Conservation (phyloP, 30 jellyfish, hydroid and myxozoan genomes). For the Hydractinia echinata region DNA sequence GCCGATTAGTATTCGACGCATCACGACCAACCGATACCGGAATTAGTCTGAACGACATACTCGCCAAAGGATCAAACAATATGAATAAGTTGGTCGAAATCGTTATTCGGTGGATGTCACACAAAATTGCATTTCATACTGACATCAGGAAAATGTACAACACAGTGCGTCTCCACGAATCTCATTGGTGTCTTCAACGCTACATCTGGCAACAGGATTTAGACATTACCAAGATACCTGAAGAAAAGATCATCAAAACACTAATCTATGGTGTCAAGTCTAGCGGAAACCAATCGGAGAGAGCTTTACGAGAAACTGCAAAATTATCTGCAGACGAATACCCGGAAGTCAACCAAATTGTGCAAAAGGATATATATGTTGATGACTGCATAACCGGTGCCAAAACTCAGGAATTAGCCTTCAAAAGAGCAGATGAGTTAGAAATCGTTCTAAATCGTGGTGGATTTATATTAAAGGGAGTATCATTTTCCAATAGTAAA, state of each 20-base stretch:
- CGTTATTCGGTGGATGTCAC: constrained; percentile 23
- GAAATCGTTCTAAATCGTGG: constrained; percentile 14
- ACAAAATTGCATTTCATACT: not conserved
- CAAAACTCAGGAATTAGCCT: not conserved
- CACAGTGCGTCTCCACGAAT: not conserved
- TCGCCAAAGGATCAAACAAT: not conserved
- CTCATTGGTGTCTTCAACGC: too few relatives aligned
- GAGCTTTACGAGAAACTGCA: constrained; percentile 15
- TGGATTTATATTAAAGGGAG: not conserved
- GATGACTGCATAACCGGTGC: constrained; percentile 29
- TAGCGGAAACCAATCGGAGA: too few relatives aligned
- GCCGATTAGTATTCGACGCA: constrained; percentile 14
- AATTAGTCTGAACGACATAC: not conserved
- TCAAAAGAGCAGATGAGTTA: constrained; percentile 18
- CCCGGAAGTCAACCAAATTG: not conserved
- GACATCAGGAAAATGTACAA: constrained; percentile 23
- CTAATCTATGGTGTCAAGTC: too few relatives aligned
- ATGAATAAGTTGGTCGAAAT: constrained; percentile 23
- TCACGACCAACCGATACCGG: not conserved
- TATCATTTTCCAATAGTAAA: not conserved
- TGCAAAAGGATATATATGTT: constrained; percentile 19
- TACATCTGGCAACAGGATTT: too few relatives aligned
- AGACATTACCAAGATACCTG: constrained; percentile 9
- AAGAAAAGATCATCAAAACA: constrained; percentile 12
- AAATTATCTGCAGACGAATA: not conserved